Conservation (phyloP, 2,113 vertebrate species). For the Nycticryphes semicollaris region DNA sequence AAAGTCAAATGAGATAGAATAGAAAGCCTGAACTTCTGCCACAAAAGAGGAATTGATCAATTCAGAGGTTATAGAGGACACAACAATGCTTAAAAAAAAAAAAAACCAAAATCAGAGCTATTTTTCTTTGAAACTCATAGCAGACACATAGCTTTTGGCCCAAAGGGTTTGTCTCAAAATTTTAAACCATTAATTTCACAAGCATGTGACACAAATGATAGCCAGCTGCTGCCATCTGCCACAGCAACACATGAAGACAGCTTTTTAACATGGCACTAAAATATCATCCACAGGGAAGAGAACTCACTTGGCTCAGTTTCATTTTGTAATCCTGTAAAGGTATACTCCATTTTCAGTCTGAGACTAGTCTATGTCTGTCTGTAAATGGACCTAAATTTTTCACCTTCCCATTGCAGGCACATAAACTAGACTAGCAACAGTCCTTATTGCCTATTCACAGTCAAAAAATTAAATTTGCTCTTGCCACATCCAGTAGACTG, state of each 20-base stretch:
- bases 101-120: not conserved
- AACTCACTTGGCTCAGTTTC: not conserved
- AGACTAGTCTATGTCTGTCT: not conserved
- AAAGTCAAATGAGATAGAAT: not conserved
- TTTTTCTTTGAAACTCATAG: not conserved
- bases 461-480: not conserved
- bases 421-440: not conserved
- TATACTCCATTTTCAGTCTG: not conserved
- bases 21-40: not conserved
- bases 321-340: not conserved
- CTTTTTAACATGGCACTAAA: accelerated
- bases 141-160: not conserved
- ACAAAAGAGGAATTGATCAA: not conserved
- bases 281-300: not conserved
- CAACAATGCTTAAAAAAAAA: not conserved
- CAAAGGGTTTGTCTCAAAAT: not conserved
- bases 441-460: not conserved
- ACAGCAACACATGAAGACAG: not conserved
- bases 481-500: not conserved
- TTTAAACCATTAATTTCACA: not conserved
- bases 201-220: not conserved
- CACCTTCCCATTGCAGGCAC: not conserved
- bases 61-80: not conserved
- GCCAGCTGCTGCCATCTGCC: not conserved
- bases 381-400: not conserved